Conservation (phyloP, 2,113 vertebrate species). For the Clarias macrocephalus region DNA sequence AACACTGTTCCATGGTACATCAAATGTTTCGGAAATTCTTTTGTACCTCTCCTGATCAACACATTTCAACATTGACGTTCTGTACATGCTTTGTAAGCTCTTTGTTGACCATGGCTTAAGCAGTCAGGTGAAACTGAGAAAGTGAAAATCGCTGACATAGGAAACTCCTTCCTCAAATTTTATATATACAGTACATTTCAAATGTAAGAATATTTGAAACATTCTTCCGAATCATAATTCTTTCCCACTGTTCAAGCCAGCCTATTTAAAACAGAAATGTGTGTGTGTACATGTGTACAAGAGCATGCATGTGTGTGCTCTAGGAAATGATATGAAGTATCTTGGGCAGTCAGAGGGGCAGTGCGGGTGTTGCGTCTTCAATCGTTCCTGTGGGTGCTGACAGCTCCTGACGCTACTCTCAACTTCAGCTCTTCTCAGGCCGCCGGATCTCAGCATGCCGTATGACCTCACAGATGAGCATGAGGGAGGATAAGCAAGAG, state of each 20-base stretch:
- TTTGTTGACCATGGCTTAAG: neutral
- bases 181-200: neutral
- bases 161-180: neutral
- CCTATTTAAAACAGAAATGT: neutral
- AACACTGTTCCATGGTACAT: neutral
- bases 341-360: slow-evolving; percentile 68
- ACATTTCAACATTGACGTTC: neutral
- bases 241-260: neutral
- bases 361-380: slow-evolving; percentile 66
- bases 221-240: neutral
- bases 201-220: neutral
- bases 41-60: neutral
- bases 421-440: slow-evolving; percentile 75
- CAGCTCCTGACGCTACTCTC: slow-evolving; percentile 77
- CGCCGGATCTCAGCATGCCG: slow-evolving; percentile 76
- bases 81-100: neutral
- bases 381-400: slow-evolving; percentile 74
- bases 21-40: neutral
- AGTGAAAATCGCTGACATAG: neutral
- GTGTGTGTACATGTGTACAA: neutral
- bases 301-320: slow-evolving; percentile 12
- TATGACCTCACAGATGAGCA: slow-evolving; percentile 74
- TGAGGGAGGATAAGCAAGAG: neutral
- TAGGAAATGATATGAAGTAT: slow-evolving; percentile 63
- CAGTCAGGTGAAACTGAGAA: neutral